Percentiles rank a stretch among this genome's conserved stretches.
Evolutionary conservation across 2,797 vertebrate species (phyloP).

Genomic region (Helicolenus hilgendorfi): DNA sequence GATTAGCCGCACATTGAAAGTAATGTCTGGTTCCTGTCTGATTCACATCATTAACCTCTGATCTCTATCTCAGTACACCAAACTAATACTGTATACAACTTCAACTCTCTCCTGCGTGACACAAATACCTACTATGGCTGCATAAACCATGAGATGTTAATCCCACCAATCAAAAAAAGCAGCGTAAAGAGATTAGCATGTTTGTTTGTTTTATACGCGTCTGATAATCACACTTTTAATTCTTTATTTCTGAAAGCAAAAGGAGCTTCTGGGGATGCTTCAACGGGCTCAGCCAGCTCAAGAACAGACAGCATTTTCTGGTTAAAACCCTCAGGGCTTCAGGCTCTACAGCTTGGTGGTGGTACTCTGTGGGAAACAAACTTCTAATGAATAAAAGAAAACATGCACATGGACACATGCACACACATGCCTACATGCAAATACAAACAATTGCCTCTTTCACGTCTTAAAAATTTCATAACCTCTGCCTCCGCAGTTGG

Average conservation of each 20-base stretch:
- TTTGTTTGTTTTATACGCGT: background rate
- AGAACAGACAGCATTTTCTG: constrained; percentile 7
- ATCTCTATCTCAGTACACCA: constrained; percentile 75
- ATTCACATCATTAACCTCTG: constrained; percentile 89
- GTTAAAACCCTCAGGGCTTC: constrained; percentile 10
- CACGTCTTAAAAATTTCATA: constrained; percentile 58
- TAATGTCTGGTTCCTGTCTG: constrained; percentile 87
- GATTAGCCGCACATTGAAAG: constrained; percentile 76
- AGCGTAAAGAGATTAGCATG: constrained; percentile 11
- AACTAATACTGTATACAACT: constrained; percentile 66
- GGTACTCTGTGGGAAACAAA: background rate
- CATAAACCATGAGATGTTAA: constrained; percentile 24
- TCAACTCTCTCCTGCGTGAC: constrained; percentile 9
- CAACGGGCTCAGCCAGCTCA: background rate
- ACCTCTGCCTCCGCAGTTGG: constrained; percentile 24
- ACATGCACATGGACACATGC: constrained; percentile 12
- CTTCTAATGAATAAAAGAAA: constrained; percentile 39
- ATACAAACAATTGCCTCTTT: constrained; percentile 63
- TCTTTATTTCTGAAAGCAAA: constrained; percentile 12
- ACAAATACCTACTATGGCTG: constrained; percentile 36
- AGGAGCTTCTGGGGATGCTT: constrained; percentile 34
- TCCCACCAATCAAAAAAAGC: constrained; percentile 22
- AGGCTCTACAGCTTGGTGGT: background rate
- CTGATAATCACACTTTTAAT: constrained; percentile 8
- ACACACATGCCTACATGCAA: constrained; percentile 14